A percentile compares a stretch with the other conserved stretches of the same genome.
Evolutionary conservation across 2,888 invertebrate genomes (phyloP).

Genomic region (Tholera decimalis): DNA sequence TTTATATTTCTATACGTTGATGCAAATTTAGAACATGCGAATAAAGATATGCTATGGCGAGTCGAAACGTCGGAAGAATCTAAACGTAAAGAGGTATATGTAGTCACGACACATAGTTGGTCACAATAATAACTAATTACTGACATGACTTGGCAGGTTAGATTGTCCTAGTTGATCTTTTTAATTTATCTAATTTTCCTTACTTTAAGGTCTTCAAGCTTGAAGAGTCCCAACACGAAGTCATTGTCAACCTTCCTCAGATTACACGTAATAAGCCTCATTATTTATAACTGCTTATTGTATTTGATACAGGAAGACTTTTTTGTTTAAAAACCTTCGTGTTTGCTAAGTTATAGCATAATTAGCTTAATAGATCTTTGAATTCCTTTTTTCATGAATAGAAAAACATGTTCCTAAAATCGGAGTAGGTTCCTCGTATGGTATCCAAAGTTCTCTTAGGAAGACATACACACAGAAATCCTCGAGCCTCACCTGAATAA

Average conservation of each 20-base stretch:
- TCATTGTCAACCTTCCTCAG: slow-evolving; percentile 73
- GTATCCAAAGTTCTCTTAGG: background rate
- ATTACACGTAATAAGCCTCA: slow-evolving; percentile 71
- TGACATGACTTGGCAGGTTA: slow-evolving; percentile 67
- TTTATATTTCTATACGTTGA: slow-evolving; percentile 35
- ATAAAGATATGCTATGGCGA: slow-evolving; percentile 28
- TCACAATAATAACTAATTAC: slow-evolving; percentile 58
- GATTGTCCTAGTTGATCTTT: slow-evolving; percentile 72
- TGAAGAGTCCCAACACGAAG: slow-evolving; percentile 67
- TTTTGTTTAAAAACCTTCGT: slow-evolving; percentile 81
- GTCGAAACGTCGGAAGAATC: slow-evolving; percentile 34
- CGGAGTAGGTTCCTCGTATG: background rate
- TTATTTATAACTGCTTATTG: slow-evolving; percentile 66
- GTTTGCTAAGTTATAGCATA: slow-evolving; percentile 61
- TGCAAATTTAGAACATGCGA: slow-evolving; percentile 35
- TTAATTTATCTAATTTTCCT: slow-evolving; percentile 72
- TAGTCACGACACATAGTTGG: slow-evolving; percentile 47
- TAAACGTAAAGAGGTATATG: slow-evolving; percentile 35
- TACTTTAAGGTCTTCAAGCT: slow-evolving; percentile 63
- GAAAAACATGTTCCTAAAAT: slow-evolving; percentile 13
- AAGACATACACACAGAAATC: background rate
- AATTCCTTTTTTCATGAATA: slow-evolving; percentile 23
- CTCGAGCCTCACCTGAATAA: slow-evolving; percentile 7
- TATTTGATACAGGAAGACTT: slow-evolving; percentile 79
- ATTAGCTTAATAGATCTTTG: slow-evolving; percentile 52